Evolutionary conservation across 2,797 vertebrate genomes (phyloP).

Genomic region (Sebastes nivosus): DNA sequence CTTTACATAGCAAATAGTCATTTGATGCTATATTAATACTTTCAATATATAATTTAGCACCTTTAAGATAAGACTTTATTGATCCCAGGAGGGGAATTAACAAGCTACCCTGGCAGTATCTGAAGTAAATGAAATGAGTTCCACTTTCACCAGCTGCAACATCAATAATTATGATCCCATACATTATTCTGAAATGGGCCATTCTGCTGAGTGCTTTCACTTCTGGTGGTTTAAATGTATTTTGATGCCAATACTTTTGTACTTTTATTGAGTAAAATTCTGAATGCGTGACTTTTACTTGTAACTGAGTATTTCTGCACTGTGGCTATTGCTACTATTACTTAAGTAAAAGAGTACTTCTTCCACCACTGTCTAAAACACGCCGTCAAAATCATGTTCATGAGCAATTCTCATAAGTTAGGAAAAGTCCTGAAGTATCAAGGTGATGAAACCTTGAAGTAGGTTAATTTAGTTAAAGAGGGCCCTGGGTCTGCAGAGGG

Average conservation of each 20-base stretch:
- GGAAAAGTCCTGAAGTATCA: not conserved
- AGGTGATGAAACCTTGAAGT: not conserved
- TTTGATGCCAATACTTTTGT: not conserved
- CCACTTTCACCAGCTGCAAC: not conserved
- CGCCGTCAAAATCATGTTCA: not conserved
- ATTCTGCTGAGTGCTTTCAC: not conserved
- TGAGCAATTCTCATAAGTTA: not conserved
- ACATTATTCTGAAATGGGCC: not conserved
- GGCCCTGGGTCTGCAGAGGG: not conserved
- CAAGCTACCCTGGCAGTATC: too few relatives aligned
- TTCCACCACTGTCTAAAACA: not conserved
- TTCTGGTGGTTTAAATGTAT: not conserved
- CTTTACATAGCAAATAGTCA: not conserved
- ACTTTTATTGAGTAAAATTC: not conserved
- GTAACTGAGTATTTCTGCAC: not conserved
- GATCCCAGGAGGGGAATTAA: not conserved
- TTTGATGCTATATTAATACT: not conserved
- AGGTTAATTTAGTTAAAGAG: not conserved
- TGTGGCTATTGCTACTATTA: not conserved
- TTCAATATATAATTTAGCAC: not conserved
- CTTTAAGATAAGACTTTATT: not conserved
- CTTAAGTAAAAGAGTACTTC: not conserved
- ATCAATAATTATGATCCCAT: not conserved
- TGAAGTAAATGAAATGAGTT: not conserved
- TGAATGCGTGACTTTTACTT: not conserved